These are phyloP conservation scores for Neosilurus hyrtlii DNA, from an alignment of 2,797 vertebrate genomes.

Conservation along the genomic window DNA sequence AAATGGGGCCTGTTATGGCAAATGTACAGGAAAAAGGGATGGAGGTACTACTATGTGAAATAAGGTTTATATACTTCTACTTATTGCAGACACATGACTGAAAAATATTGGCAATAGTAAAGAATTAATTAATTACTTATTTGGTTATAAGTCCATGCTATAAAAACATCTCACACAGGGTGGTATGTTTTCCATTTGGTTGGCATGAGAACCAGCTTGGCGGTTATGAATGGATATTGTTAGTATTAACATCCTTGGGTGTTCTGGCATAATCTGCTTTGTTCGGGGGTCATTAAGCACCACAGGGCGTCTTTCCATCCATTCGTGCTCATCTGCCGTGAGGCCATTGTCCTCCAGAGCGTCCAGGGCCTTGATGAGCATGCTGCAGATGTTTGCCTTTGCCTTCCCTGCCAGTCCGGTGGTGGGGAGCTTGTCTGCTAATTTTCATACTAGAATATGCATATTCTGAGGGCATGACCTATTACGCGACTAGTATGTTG, in stretches of 20 bases:
- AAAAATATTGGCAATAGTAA: neutral
- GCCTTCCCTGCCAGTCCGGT: constrained; percentile 36
- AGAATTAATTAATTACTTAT: constrained; percentile 35
- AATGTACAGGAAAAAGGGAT: constrained; percentile 38
- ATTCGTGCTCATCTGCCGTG: constrained; percentile 44
- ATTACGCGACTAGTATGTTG: constrained; percentile 42
- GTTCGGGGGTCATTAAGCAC: constrained; percentile 32
- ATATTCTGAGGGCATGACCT: constrained; percentile 36
- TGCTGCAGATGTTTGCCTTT: constrained; percentile 43
- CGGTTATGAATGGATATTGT: neutral
- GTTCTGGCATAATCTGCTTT: constrained; percentile 31
- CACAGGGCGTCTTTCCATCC: constrained; percentile 36
- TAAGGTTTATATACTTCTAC: neutral
- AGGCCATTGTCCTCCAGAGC: constrained; percentile 44
- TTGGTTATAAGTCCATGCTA: constrained; percentile 22
- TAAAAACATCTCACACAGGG: constrained; percentile 4
- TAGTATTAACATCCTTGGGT: constrained; percentile 25
- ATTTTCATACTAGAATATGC: constrained; percentile 46
- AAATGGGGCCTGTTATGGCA: constrained; percentile 30
- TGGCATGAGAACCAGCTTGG: constrained; percentile 16
- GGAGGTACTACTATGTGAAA: neutral
- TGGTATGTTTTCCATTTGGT: constrained; percentile 25
- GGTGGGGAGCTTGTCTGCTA: constrained; percentile 40
- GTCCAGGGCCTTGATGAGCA: constrained; percentile 43
- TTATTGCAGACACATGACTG: neutral